A percentile compares a stretch with the other conserved stretches of the same genome.
Conservation (phyloP, 30 jellyfish, hydroid and myxozoan genomes). For the Pseudorhiza aurosa region DNA sequence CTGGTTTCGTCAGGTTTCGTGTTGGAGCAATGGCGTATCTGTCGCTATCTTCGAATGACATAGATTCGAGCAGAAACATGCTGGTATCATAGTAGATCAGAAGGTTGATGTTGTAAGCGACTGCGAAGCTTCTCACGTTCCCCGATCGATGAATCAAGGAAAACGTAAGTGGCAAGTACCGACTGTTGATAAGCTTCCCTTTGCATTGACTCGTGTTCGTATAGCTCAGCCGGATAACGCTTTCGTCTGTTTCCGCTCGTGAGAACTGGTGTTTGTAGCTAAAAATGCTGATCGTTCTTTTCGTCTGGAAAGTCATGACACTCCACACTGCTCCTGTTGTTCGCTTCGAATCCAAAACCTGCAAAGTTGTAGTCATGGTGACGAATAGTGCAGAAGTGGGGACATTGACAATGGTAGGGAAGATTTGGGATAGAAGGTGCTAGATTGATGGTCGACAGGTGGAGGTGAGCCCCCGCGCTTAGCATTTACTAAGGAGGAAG, state of each 20-base stretch:
- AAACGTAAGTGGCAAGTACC: too few species aligned
- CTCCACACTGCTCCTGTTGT: background rate
- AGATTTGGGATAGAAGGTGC: too few species aligned
- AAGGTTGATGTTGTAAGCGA: constrained; percentile 11
- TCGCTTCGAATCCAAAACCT: constrained; percentile 15
- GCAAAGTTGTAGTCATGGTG: too few species aligned
- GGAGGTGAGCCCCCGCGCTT: too few species aligned
- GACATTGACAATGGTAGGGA: too few species aligned
- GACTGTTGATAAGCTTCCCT: too few species aligned
- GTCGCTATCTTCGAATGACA: background rate
- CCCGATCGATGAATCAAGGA: too few species aligned
- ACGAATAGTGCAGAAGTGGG: too few species aligned
- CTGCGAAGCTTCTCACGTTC: constrained; percentile 13
- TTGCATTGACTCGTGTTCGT: too few species aligned
- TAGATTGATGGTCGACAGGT: too few species aligned
- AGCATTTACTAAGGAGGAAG: too few species aligned
- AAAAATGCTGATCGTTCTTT: background rate
- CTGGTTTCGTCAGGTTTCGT: constrained; percentile 10
- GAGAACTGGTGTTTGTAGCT: background rate
- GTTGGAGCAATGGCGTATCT: constrained; percentile 6
- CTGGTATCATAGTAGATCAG: constrained; percentile 15
- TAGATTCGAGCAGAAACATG: background rate
- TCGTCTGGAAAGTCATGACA: background rate
- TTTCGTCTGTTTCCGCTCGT: background rate
- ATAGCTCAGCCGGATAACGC: too few species aligned